These are phyloP conservation scores for Regulus satrapa DNA, from an alignment of 2,113 vertebrate genomes.

Conservation along the genomic window DNA sequence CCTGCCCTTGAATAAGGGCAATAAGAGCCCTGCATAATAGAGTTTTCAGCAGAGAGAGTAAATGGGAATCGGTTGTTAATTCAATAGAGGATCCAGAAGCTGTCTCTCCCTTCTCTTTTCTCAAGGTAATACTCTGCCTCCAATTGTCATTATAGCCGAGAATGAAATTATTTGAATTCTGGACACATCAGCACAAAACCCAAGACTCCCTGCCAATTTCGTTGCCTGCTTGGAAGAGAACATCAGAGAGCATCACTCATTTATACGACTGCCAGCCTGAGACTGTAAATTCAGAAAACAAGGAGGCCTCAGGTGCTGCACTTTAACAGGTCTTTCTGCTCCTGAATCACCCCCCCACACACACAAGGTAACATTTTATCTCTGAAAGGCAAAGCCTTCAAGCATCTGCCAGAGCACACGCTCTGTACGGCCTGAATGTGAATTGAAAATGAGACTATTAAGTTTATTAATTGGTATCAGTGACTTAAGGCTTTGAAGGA, in stretches of 20 bases:
- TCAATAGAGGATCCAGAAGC: constrained; percentile 49
- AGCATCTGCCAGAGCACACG: background rate
- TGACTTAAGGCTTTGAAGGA: constrained; percentile 24
- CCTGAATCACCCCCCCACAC: background rate
- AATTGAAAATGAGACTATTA: constrained; percentile 28
- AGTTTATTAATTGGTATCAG: constrained; percentile 37
- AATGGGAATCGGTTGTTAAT: constrained; percentile 22
- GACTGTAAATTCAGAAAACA: constrained; percentile 65
- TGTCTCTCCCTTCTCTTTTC: constrained; percentile 45
- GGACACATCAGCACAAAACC: constrained; percentile 72
- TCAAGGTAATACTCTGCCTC: constrained; percentile 66
- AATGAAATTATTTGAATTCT: constrained; percentile 77
- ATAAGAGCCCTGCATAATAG: constrained; percentile 6
- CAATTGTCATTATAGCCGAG: constrained; percentile 59
- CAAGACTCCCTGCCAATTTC: constrained; percentile 73
- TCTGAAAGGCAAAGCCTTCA: constrained; percentile 28
- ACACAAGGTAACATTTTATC: constrained; percentile 27
- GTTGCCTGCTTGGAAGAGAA: constrained; percentile 63
- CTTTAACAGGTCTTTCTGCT: constrained; percentile 45
- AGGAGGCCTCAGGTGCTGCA: constrained; percentile 64
- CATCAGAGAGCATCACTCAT: constrained; percentile 72
- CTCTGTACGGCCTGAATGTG: background rate
- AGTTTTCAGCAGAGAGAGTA: constrained; percentile 5
- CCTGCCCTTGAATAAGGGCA: constrained; percentile 70
- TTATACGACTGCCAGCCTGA: constrained; percentile 69